Evolutionary conservation across 2,797 vertebrate species (phyloP).

Genomic region (Myioborus miniatus): DNA sequence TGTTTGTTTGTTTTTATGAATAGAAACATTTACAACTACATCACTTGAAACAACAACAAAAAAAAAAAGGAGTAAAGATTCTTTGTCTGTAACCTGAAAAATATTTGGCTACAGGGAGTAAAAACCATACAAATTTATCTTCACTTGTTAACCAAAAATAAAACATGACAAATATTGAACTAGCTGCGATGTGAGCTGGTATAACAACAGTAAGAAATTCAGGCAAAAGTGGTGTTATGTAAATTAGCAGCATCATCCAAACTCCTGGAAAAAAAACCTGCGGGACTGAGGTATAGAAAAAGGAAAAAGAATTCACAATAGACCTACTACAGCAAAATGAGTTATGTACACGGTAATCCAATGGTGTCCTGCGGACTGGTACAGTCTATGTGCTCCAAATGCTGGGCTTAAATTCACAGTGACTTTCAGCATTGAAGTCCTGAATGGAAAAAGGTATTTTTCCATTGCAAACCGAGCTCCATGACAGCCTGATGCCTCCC

Average conservation of each 20-base stretch:
- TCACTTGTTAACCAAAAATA: slow-evolving; percentile 27
- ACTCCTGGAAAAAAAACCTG: slow-evolving; percentile 12
- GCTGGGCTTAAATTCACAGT: slow-evolving; percentile 55
- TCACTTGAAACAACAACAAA: neutral
- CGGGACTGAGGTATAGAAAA: slow-evolving; percentile 30
- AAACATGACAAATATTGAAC: neutral
- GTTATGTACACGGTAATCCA: neutral
- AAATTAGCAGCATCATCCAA: slow-evolving; percentile 69
- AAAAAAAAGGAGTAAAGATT: neutral
- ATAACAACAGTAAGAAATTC: slow-evolving; percentile 63
- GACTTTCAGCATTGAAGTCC: slow-evolving; percentile 25
- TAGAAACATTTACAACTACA: neutral
- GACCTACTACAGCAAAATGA: neutral
- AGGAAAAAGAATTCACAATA: neutral
- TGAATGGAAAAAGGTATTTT: neutral
- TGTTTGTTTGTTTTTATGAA: neutral
- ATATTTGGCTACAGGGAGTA: slow-evolving; percentile 50
- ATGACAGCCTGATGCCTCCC: neutral
- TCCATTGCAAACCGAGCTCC: neutral
- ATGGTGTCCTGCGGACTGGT: neutral
- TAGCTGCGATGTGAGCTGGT: slow-evolving; percentile 38
- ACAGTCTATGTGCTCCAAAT: neutral
- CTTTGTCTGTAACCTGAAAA: slow-evolving; percentile 31
- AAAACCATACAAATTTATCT: slow-evolving; percentile 31
- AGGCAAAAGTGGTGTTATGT: slow-evolving; percentile 70